Base-by-base conservation (phyloP, 37 sponge, comb jelly and placozoan species). In the Cladorhizidae sp. region DNA sequence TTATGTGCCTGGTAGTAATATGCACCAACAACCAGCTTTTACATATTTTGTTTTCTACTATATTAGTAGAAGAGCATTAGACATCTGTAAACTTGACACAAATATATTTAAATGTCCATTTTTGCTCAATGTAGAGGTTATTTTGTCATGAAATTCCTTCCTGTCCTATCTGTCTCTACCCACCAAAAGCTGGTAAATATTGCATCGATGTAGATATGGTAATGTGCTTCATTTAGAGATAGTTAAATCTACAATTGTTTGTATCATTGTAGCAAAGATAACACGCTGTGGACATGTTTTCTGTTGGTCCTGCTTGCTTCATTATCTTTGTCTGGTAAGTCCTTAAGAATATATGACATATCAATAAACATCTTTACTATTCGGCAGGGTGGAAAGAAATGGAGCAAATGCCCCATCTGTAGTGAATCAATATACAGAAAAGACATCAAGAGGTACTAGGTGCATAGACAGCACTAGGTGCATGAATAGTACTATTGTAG, bases 101-200 rank as follows among this genome's bases (percentile, higher is more conserved):
- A 20, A 49, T 49, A 49, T 22, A 45, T 72, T 72, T 72, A 14
- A 28, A 49, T 72, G 73, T 45, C 9, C 51, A 14, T 36, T 33
- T 32, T 52, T 72, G 8, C 67, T 39, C 1, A 1, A 33, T 70
- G 1, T 50, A 93, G 94, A 73, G 97, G 57, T 70, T 93, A 49
- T 87, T 88, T 40, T 95, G 96, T 78, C 85, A 90, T 72, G 84
- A 96, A 50, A 85, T 93, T 73, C 85, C 97, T 18, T 93, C 91
- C 39, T 96, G 97, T 77, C 97, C 97, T 0, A 96, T 96, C 21
- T 96, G 97, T 67, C 80, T 96, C 41, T 90, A 90, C 76, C 94
- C 93, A 38, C 97, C 97, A 11, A 78, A 64, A 75, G 92, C 88
- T 55, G 94, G 94, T 93, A 70, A 71, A 57, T 76, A 20, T 41